A percentile compares a stretch with the other conserved stretches of the same genome.
These are phyloP conservation scores for Anagyrus pseudococci DNA, from an alignment of 2,888 invertebrate genomes.

Conservation along the genomic window DNA sequence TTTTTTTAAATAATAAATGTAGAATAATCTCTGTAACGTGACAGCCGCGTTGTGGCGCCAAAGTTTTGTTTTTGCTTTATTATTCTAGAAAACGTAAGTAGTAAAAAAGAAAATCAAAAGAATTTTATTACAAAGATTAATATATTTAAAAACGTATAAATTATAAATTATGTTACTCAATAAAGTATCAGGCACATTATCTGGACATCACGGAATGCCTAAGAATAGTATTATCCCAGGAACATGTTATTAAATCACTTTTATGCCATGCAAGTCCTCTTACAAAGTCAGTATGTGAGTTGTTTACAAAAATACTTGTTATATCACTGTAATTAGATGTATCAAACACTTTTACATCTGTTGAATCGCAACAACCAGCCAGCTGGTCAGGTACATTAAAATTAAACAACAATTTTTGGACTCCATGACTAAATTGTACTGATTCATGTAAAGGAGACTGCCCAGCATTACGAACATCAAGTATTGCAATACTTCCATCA, in stretches of 20 bases:
- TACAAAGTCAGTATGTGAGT: constrained; percentile 65
- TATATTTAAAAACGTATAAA: too few species aligned
- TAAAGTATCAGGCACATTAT: too few species aligned
- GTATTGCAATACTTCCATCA: constrained; percentile 63
- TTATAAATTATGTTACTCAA: too few species aligned
- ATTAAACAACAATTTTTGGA: constrained; percentile 61
- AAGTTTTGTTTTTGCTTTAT: too few species aligned
- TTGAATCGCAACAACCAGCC: constrained; percentile 64
- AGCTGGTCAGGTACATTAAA: constrained; percentile 55
- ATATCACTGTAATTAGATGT: constrained; percentile 50
- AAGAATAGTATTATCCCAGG: constrained; percentile 66
- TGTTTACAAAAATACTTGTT: constrained; percentile 58
- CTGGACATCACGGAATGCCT: constrained; percentile 40
- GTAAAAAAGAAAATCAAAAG: too few species aligned
- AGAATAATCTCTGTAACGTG: too few species aligned
- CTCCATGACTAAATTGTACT: constrained; percentile 52
- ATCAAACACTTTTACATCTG: constrained; percentile 61
- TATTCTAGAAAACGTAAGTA: too few species aligned
- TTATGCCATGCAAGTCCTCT: constrained; percentile 67
- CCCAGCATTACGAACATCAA: constrained; percentile 64
- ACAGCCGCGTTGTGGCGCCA: too few species aligned
- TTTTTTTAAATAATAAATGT: too few species aligned
- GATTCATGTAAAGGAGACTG: constrained; percentile 53
- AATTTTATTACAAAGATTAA: too few species aligned
- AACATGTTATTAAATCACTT: constrained; percentile 65